Conservation (phyloP, 2,888 invertebrate species). For the Pantelozetes paolii region DNA sequence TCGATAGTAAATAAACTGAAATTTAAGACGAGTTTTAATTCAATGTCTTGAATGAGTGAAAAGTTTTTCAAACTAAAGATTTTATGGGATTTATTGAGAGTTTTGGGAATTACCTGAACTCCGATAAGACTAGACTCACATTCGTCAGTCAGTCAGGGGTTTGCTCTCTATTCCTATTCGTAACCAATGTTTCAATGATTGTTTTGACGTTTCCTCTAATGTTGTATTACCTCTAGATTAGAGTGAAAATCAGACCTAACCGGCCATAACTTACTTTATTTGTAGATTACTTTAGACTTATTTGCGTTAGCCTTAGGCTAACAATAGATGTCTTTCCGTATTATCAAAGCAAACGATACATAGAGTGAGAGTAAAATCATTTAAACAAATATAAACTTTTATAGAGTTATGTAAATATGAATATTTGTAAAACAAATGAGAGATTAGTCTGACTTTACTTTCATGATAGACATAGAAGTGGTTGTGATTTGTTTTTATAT, state of each 20-base stretch:
- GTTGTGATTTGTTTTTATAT: not conserved
- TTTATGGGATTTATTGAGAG: not conserved
- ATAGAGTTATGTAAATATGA: not conserved
- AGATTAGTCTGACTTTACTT: not conserved
- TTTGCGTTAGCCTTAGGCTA: conserved; percentile 1
- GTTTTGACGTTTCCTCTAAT: conserved; percentile 21
- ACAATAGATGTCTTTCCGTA: not conserved
- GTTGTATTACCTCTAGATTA: conserved; percentile 7
- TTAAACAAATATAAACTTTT: not conserved
- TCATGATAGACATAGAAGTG: not conserved
- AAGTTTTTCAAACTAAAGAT: not conserved
- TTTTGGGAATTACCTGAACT: conserved; percentile 4
- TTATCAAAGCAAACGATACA: not conserved
- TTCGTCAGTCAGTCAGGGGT: conserved; percentile 4
- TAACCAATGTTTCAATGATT: not conserved
- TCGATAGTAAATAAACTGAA: not conserved
- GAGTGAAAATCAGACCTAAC: not conserved
- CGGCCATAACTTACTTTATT: conserved; percentile 28
- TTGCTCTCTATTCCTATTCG: conserved; percentile 21
- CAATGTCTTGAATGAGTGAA: not conserved
- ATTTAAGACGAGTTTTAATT: no score
- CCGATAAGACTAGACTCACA: not conserved
- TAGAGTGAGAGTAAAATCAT: not conserved
- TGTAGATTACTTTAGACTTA: not conserved
- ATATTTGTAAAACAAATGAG: not conserved